Evolutionary conservation across 2,113 vertebrate species (phyloP).

Genomic region (Chionomys nivalis): DNA sequence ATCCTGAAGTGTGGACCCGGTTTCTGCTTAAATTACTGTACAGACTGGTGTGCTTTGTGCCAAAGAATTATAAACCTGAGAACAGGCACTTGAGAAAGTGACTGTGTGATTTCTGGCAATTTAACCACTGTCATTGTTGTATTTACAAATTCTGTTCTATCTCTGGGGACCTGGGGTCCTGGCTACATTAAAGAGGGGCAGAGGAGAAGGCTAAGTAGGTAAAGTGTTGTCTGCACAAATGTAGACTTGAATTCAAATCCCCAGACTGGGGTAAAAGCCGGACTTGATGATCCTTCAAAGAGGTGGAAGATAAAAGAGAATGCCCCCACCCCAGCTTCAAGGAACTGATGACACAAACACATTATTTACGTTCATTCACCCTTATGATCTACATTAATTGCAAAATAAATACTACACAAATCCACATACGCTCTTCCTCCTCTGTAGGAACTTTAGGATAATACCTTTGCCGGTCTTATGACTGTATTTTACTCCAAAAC

Average conservation of each 20-base stretch:
- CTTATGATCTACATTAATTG: slow-evolving; percentile 7
- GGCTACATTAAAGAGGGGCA: not conserved
- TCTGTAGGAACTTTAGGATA: not conserved
- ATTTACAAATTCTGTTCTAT: slow-evolving; percentile 13
- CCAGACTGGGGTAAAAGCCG: not conserved
- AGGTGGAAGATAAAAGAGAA: not conserved
- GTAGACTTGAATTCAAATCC: not conserved
- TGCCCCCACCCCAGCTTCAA: not conserved
- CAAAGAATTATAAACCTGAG: slow-evolving; percentile 40
- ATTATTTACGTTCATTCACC: slow-evolving; percentile 20
- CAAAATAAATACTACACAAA: slow-evolving; percentile 39
- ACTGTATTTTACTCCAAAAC: slow-evolving; percentile 51
- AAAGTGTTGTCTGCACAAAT: not conserved
- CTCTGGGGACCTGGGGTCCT: not conserved
- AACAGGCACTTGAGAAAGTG: not conserved
- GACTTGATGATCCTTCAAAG: not conserved
- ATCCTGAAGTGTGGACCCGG: not conserved
- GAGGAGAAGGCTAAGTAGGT: not conserved
- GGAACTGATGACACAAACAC: not conserved
- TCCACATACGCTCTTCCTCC: not conserved
- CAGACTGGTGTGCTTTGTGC: not conserved
- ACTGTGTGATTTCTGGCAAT: slow-evolving; percentile 7
- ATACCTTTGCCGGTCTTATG: not conserved
- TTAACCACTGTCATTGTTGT: not conserved
- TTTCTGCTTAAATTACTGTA: not conserved